Evolutionary conservation across 2,113 vertebrate genomes (phyloP).

Genomic region (Hyaena hyaena): DNA sequence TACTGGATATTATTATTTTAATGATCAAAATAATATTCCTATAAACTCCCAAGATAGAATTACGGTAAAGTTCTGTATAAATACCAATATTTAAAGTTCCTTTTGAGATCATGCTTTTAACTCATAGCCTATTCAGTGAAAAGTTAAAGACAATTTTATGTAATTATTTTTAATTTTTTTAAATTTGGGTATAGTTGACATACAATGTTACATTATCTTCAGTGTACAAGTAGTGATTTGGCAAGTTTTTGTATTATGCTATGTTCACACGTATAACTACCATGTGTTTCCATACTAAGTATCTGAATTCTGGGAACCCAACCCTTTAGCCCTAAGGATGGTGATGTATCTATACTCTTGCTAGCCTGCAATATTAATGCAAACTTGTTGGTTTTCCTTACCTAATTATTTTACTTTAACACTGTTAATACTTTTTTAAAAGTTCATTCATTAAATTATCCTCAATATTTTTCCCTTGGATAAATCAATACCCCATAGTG

Average conservation of each 20-base stretch:
- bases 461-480: not conserved
- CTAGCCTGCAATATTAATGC: not conserved
- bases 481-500: not conserved
- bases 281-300: not conserved
- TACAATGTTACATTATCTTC: not conserved
- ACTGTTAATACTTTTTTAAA: not conserved
- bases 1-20: not conserved
- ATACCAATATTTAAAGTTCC: not conserved
- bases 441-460: not conserved
- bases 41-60: not conserved
- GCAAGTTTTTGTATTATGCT: not conserved
- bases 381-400: not conserved
- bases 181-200: not conserved
- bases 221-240: not conserved
- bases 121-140: not conserved
- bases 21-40: not conserved
- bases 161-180: not conserved
- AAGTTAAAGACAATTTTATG: slow-evolving; percentile 20
- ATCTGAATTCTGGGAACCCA: not conserved
- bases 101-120: not conserved
- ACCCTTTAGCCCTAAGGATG: not conserved
- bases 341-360: not conserved
- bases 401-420: slow-evolving; percentile 23
- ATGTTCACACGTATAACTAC: not conserved
- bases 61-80: not conserved